phyloP scores from a whole-genome alignment of 2,113 vertebrate species.

The Arothron firmamentum region DNA sequence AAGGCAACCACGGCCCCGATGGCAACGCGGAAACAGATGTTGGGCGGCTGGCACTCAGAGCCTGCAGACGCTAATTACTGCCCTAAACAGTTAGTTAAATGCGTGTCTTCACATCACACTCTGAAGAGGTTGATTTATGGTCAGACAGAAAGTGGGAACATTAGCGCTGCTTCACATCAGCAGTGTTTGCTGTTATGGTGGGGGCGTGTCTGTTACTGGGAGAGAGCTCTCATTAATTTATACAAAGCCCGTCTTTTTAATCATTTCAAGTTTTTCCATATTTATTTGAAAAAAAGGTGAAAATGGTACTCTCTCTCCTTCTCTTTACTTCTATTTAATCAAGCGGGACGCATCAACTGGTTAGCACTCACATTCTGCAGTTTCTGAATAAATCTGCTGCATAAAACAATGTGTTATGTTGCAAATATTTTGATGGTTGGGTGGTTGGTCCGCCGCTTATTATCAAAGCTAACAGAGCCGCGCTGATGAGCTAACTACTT shows the following conservation, averaged over 20 bases:
- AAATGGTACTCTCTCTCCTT: too few species aligned
- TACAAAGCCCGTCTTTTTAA: too few species aligned
- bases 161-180: background rate
- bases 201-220: too few species aligned
- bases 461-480: constrained; percentile 60
- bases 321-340: too few species aligned
- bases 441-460: constrained; percentile 42
- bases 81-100: constrained; percentile 60
- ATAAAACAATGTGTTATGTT: too few species aligned
- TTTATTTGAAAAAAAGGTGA: too few species aligned
- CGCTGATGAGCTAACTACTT: constrained; percentile 47
- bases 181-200: background rate
- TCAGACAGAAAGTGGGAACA: constrained; percentile 8
- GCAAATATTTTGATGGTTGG: too few species aligned
- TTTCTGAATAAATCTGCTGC: too few species aligned
- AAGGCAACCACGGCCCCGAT: constrained; percentile 11
- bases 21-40: constrained; percentile 60
- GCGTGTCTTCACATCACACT: constrained; percentile 45
- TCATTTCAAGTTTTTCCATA: too few species aligned
- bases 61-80: constrained; percentile 52
- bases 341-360: too few species aligned
- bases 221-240: too few species aligned
- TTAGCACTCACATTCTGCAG: too few species aligned
- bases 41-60: constrained; percentile 46
- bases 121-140: constrained; percentile 51